Conservation (phyloP, 2,113 vertebrate species). For the Glareola pratincola region DNA sequence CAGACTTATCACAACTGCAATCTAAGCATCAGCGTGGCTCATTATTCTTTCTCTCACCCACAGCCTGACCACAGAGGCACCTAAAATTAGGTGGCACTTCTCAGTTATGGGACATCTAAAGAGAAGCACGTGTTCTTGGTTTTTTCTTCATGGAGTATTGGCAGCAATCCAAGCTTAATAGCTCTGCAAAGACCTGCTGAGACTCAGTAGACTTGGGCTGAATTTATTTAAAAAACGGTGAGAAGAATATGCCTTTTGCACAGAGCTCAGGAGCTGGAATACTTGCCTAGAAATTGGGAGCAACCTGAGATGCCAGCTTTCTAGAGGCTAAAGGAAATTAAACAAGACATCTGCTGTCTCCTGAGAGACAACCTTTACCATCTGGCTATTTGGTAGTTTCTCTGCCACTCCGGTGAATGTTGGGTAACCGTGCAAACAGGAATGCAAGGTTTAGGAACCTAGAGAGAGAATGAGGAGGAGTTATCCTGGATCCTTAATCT, state of each 20-base stretch:
- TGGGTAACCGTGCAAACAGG: not conserved
- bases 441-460: not conserved
- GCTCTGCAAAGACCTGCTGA: not conserved
- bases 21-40: not conserved
- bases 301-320: not conserved
- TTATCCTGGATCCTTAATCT: not conserved
- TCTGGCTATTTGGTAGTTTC: not conserved
- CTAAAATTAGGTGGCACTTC: not conserved
- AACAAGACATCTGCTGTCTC: not conserved
- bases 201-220: not conserved
- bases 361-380: not conserved
- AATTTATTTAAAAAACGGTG: not conserved
- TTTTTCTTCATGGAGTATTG: not conserved
- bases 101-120: not conserved
- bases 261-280: not conserved
- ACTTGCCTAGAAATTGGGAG: not conserved
- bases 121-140: not conserved
- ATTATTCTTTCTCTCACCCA: not conserved
- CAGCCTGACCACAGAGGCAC: not conserved
- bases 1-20: not conserved
- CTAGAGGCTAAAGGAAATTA: not conserved
- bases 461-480: not conserved
- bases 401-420: not conserved
- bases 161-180: not conserved
- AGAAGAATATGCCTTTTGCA: not conserved